Percentiles rank a stretch among this genome's conserved stretches.
Conservation (phyloP, 2,797 vertebrate genomes). For the Epinephelus coioides region DNA sequence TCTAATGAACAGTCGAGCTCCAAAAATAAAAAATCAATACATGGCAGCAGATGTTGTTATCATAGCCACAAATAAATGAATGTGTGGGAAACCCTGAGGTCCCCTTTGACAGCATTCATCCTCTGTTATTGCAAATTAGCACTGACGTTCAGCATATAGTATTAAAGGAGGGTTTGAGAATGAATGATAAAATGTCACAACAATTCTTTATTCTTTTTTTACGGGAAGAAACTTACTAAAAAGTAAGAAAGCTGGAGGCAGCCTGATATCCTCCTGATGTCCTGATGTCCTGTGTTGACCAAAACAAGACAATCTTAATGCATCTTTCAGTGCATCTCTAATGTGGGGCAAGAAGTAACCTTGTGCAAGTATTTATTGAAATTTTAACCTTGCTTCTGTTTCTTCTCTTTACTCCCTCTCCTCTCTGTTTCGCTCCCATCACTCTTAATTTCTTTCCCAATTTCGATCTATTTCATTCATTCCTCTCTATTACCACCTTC, state of each 20-base stretch:
- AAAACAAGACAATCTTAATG: neutral
- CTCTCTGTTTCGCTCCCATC: slow-evolving; percentile 6
- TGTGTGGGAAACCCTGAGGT: too few species aligned
- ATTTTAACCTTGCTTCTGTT: slow-evolving; percentile 19
- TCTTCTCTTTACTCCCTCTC: neutral
- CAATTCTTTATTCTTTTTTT: too few species aligned
- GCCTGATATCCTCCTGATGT: neutral
- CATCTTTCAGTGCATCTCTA: neutral
- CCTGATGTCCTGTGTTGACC: neutral
- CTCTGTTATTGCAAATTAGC: too few species aligned
- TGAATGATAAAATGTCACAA: too few species aligned
- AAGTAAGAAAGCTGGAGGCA: neutral
- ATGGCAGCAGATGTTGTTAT: too few species aligned
- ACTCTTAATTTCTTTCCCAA: slow-evolving; percentile 32
- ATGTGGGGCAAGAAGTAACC: neutral
- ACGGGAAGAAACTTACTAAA: neutral
- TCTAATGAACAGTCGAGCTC: too few species aligned
- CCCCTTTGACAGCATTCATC: too few species aligned
- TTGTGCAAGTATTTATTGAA: slow-evolving; percentile 11
- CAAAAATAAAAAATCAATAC: too few species aligned
- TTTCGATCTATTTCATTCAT: slow-evolving; percentile 27
- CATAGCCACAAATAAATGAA: too few species aligned
- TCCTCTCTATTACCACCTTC: slow-evolving; percentile 25
- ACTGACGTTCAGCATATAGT: too few species aligned
- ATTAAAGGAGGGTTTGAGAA: too few species aligned